Evolutionary conservation across 2,888 invertebrate species (phyloP), one percentile per base, ranked within the genome.

Genomic region (Hoplodrina ambigua): DNA sequence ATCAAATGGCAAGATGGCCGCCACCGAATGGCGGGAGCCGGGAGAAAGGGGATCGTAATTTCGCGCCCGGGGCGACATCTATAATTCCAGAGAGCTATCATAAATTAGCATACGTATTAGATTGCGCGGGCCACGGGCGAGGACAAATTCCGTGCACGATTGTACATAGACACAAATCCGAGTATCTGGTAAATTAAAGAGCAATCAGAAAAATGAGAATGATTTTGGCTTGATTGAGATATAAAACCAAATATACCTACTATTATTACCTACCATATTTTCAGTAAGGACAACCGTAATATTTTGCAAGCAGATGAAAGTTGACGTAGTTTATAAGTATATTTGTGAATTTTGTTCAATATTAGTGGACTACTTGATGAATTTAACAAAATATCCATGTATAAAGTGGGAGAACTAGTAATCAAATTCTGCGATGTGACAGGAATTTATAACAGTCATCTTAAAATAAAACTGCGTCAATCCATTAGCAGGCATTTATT

Each of bases 51-150:
- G 89, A 89, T 87, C 89, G 92, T 92, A 93, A 94, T 93, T 93
- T 91, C 90, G 90, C 91, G 90, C 92, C 89, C 88, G 80, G 88
- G 87, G 94, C 91, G 93, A 94, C 94, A 94, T 95, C 94, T 94
- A 95, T 94, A 94, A 95, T 94, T 94, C 94, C 91, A 83, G 87
- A 83, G 90, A 90, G 93, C 93, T 90, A 92, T 92, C 93, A 91
- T 93, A 93, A 94, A 95, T 96, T 95, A 94, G 94, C 95, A 95
- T 95, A 94, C 92, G 94, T 94, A 95, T 95, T 95, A 94, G 93
- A 94, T 92, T 92, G 90, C 87, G 86, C 86, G 83, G 85, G 85
- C 86, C 87, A 86, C 83, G 72, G 78, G 86, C 82, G 86, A 86
- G 84, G 87, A 91, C 89, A 87, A 90, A 93, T 94, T 94, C 91